Evolutionary conservation across 2,113 vertebrate genomes (phyloP).

Genomic region (Thamnophis sirtalis): DNA sequence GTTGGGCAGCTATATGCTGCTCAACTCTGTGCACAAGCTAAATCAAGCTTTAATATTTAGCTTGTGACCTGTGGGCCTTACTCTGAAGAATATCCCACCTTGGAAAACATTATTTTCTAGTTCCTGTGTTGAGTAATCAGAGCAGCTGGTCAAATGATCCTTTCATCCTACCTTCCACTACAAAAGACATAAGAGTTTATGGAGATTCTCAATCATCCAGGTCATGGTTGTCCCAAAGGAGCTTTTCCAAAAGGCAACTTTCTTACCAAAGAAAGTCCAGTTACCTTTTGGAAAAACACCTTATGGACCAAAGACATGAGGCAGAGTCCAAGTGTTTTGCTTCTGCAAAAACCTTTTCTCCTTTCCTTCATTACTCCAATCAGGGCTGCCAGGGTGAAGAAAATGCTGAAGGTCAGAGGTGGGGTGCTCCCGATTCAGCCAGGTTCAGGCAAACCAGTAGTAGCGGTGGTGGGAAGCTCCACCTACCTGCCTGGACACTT

Average conservation of each 20-base stretch:
- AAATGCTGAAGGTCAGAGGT: not conserved
- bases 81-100: not conserved
- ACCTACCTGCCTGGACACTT: too few species aligned
- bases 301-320: not conserved
- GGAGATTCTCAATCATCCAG: not conserved
- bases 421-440: too few species aligned
- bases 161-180: not conserved
- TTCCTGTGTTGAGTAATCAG: not conserved
- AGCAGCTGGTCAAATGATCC: not conserved
- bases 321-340: not conserved
- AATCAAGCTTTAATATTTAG: not conserved
- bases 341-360: not conserved
- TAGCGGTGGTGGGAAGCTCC: too few species aligned
- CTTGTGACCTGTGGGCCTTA: not conserved
- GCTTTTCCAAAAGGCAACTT: not conserved
- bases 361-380: not conserved
- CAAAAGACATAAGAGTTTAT: not conserved
- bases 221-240: not conserved
- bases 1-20: not conserved
- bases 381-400: not conserved
- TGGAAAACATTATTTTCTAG: not conserved
- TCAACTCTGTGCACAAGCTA: not conserved
- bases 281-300: not conserved
- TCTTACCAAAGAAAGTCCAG: not conserved
- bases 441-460: too few species aligned